Percentiles rank a stretch among this genome's conserved stretches.
phyloP scores from a whole-genome alignment of 2,113 vertebrate genomes.

The Scartelaos histophorus region DNA sequence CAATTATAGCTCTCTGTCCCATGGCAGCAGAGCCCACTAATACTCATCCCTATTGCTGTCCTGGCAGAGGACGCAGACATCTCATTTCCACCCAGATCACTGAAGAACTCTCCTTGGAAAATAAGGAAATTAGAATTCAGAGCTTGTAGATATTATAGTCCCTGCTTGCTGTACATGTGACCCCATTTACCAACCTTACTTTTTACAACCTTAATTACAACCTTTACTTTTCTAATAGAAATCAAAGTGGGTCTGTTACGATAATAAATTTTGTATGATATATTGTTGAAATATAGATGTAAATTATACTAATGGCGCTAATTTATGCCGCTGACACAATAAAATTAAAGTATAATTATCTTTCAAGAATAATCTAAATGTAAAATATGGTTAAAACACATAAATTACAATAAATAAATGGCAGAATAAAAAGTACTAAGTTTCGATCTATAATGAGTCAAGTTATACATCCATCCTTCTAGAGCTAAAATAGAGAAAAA shows the following conservation, averaged over 20 bases:
- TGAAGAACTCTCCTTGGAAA: conserved; percentile 65
- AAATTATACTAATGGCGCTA: too few relatives aligned
- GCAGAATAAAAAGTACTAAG: too few relatives aligned
- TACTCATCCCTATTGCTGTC: conserved; percentile 58
- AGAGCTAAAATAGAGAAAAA: too few relatives aligned
- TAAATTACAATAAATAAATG: too few relatives aligned
- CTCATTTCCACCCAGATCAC: conserved; percentile 71
- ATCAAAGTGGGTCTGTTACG: background rate
- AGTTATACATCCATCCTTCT: too few relatives aligned
- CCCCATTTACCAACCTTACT: conserved; percentile 59
- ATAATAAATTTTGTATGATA: too few relatives aligned
- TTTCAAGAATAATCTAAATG: too few relatives aligned
- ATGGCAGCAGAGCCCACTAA: conserved; percentile 55
- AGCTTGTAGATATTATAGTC: conserved; percentile 26
- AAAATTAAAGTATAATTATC: too few relatives aligned
- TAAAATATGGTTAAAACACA: too few relatives aligned
- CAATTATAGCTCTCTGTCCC: conserved; percentile 65
- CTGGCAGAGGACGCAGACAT: conserved; percentile 52
- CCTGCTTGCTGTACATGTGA: conserved; percentile 48
- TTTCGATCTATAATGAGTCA: too few relatives aligned
- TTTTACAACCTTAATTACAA: conserved; percentile 14
- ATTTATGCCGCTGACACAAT: too few relatives aligned
- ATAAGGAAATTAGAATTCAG: conserved; percentile 63
- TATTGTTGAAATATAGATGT: too few relatives aligned
- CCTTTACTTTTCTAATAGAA: background rate